phyloP scores from a whole-genome alignment of 2,113 vertebrate species.

The Xiphophorus hellerii region DNA sequence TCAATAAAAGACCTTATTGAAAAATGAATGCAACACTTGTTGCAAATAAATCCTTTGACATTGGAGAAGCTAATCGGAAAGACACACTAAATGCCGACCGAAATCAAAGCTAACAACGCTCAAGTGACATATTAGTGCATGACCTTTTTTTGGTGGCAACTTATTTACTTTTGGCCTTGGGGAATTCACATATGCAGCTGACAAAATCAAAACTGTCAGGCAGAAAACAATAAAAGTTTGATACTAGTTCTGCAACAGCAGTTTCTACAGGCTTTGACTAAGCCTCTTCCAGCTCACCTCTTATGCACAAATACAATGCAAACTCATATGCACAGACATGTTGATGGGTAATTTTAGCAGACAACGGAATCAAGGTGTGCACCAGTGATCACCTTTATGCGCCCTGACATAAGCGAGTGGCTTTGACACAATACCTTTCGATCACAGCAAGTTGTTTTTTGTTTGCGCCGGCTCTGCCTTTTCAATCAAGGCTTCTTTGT shows the following conservation, averaged over 20 bases:
- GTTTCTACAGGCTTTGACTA: conserved; percentile 26
- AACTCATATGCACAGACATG: conserved; percentile 3
- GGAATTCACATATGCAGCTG: background rate
- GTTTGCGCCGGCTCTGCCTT: conserved; percentile 26
- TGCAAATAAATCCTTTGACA: too few relatives aligned
- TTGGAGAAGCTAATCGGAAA: too few relatives aligned
- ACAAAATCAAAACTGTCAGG: conserved; percentile 12
- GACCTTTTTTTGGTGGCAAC: too few relatives aligned
- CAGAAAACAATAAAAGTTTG: conserved; percentile 36
- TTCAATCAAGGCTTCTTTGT: conserved; percentile 59
- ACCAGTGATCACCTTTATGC: conserved; percentile 50
- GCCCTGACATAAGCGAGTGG: conserved; percentile 55
- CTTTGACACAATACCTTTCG: conserved; percentile 60
- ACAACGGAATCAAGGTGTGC: conserved; percentile 52
- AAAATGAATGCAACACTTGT: too few relatives aligned
- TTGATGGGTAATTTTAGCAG: conserved; percentile 50
- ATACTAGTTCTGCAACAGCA: conserved; percentile 5
- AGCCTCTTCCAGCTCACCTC: conserved; percentile 7
- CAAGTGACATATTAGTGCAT: too few relatives aligned
- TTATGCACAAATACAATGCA: background rate
- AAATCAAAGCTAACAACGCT: too few relatives aligned
- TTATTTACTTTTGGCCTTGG: too few relatives aligned
- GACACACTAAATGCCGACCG: too few relatives aligned
- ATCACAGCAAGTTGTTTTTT: conserved; percentile 46
- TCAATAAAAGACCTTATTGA: too few relatives aligned